A percentile compares a stretch with the other conserved stretches of the same genome.
phyloP scores from a whole-genome alignment of 2,113 vertebrate genomes.

The Perca flavescens region DNA sequence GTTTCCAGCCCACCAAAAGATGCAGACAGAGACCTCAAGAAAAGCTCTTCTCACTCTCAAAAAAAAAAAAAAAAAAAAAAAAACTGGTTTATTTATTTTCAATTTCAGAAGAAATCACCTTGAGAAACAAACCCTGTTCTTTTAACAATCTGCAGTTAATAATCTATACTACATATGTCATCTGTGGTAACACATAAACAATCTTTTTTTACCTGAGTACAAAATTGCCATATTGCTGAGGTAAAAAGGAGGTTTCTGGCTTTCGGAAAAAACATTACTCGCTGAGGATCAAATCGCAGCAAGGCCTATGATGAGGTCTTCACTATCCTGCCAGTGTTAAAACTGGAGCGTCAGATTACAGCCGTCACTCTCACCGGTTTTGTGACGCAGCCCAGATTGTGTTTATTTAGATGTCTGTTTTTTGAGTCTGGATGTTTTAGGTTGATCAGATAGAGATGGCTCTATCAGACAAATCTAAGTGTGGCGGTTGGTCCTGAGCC shows the following conservation, averaged over 20 bases:
- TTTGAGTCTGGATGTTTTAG: conserved; percentile 61
- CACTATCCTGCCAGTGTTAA: conserved; percentile 60
- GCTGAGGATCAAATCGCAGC: conserved; percentile 56
- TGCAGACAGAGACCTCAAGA: conserved; percentile 9
- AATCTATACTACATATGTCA: not conserved
- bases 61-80: conserved; percentile 15
- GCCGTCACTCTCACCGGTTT: conserved; percentile 58
- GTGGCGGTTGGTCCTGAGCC: conserved; percentile 47
- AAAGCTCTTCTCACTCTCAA: not conserved
- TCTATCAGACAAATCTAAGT: conserved; percentile 66
- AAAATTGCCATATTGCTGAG: conserved; percentile 15
- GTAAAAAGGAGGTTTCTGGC: conserved; percentile 5
- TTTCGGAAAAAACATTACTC: conserved; percentile 56
- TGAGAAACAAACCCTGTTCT: conserved; percentile 1
- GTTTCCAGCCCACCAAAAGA: conserved; percentile 35
- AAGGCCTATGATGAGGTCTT: conserved; percentile 69
- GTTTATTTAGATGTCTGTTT: conserved; percentile 59
- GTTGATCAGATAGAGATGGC: conserved; percentile 64
- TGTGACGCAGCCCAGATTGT: conserved; percentile 57
- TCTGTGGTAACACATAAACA: not conserved
- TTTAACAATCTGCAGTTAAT: conserved; percentile 27
- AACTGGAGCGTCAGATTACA: conserved; percentile 68
- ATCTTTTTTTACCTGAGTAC: not conserved
- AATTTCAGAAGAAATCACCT: conserved; percentile 8
- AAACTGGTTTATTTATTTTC: not conserved